Evolutionary conservation across 1,140 invertebrate genomes (phyloP), one percentile per base, ranked within the genome.

Genomic region (Eurosta solidaginis): DNA sequence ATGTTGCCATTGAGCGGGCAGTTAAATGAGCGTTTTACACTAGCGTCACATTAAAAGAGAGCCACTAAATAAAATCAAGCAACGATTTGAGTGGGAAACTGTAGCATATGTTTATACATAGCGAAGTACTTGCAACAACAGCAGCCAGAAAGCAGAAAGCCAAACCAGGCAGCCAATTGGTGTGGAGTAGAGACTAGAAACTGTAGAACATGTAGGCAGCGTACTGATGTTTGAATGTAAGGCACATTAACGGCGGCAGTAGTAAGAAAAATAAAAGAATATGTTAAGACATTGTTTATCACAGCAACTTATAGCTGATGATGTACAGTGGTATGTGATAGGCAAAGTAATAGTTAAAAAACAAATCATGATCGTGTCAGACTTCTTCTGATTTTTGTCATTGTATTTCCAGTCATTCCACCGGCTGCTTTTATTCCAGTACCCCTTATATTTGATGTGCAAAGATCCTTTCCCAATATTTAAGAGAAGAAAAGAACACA

Each of bases 1-100:
- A 5, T 68, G 59, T 68, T 40, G 59, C 59, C 33, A 33, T 14
- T 40, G 59, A 68, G 59, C 33, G 33, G 17, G 59, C 33, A 36
- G 59, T 20, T 68, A 40, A 40, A 36, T 68, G 59, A 68, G 59
- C 59, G n/a, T 33, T 12, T 27, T 33, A 17, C 33, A 68, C 29
- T 68, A 68, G n/a, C 29, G n/a, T 40, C 59, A 33, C 59, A 68
- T 33, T 40, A 68, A 68, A 36, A 68, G 59, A 68, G 59, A 68
- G 59, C 36, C n/a, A 40, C 17, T 2, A 22, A 29, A 14, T 10
- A 25, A 5, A 52, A 52, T 17, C 59, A 68, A 68, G 59, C 59
- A 42, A 68, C 59, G 40, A 68, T 40, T 40, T 68, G 59, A 68
- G 59, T 68, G 59, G 33, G 33, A 22, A 68, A 68, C 59, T 68